Evolutionary conservation across 1,140 invertebrate species (phyloP).

Genomic region (Pogonus chalceus): DNA sequence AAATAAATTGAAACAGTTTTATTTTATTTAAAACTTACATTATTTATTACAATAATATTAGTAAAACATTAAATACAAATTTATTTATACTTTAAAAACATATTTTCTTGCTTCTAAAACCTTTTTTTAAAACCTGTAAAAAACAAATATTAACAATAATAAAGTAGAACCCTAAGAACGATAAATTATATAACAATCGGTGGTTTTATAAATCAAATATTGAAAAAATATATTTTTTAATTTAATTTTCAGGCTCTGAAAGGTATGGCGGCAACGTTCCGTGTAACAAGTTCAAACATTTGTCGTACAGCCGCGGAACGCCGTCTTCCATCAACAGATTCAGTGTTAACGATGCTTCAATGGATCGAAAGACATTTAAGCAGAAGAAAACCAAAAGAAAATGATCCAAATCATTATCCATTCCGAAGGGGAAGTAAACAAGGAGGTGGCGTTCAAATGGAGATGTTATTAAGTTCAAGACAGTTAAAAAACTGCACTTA

Average conservation of each 20-base stretch:
- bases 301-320: slow-evolving; percentile 78
- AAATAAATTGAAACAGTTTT: too few species aligned
- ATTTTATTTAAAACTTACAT: too few species aligned
- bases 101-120: too few species aligned
- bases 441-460: slow-evolving; percentile 56
- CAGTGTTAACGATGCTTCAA: slow-evolving; percentile 77
- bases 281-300: slow-evolving; percentile 72
- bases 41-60: too few species aligned
- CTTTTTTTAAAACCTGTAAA: too few species aligned
- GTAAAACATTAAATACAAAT: too few species aligned
- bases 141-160: too few species aligned
- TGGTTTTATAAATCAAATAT: too few species aligned
- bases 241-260: slow-evolving; percentile 54
- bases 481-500: slow-evolving; percentile 5
- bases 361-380: slow-evolving; percentile 80
- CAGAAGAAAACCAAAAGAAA: slow-evolving; percentile 53
- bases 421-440: slow-evolving; percentile 43
- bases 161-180: too few species aligned
- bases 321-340: slow-evolving; percentile 75
- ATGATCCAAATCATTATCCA: slow-evolving; percentile 42
- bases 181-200: too few species aligned
- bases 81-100: too few species aligned
- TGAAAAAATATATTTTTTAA: too few species aligned
- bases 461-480: slow-evolving; percentile 48
- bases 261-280: slow-evolving; percentile 84